Conservation (phyloP, 2,888 invertebrate species). For the Diarsia mendica region DNA sequence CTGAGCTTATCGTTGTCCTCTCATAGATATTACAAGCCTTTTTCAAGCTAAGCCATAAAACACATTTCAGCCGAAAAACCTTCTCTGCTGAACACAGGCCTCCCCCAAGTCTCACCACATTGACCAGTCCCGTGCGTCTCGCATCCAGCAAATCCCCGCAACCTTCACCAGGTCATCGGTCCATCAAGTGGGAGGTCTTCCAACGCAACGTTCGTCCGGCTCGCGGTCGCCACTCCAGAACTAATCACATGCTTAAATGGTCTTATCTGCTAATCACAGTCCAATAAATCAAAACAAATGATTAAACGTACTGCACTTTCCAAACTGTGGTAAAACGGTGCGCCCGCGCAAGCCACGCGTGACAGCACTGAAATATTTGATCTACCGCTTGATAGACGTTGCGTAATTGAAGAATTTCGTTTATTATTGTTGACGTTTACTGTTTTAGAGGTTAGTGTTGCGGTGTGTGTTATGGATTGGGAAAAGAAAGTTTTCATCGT, state of each 20-base stretch:
- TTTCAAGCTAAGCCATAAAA: background rate
- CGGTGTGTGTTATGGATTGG: background rate
- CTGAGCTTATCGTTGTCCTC: background rate
- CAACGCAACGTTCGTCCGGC: too few relatives aligned
- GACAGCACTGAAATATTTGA: constrained; percentile 75
- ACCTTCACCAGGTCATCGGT: too few relatives aligned
- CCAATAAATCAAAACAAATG: constrained; percentile 17
- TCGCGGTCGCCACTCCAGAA: too few relatives aligned
- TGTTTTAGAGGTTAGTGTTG: background rate
- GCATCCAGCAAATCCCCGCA: too few relatives aligned
- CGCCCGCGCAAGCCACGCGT: constrained; percentile 72
- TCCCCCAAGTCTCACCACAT: too few relatives aligned
- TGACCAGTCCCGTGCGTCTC: too few relatives aligned
- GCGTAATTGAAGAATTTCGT: constrained; percentile 49
- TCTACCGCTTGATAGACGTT: constrained; percentile 70
- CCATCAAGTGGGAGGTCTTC: too few relatives aligned
- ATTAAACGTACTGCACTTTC: constrained; percentile 60
- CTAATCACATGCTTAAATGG: background rate
- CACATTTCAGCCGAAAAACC: too few relatives aligned
- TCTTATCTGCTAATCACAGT: background rate
- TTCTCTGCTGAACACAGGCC: too few relatives aligned
- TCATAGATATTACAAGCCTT: background rate
- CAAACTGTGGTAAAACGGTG: constrained; percentile 40
- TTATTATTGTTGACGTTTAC: constrained; percentile 15
- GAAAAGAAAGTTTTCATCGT: background rate